These are phyloP conservation scores for Drosophila quadrilineata DNA, from an alignment of 1,140 invertebrate species.

Conservation along the genomic window DNA sequence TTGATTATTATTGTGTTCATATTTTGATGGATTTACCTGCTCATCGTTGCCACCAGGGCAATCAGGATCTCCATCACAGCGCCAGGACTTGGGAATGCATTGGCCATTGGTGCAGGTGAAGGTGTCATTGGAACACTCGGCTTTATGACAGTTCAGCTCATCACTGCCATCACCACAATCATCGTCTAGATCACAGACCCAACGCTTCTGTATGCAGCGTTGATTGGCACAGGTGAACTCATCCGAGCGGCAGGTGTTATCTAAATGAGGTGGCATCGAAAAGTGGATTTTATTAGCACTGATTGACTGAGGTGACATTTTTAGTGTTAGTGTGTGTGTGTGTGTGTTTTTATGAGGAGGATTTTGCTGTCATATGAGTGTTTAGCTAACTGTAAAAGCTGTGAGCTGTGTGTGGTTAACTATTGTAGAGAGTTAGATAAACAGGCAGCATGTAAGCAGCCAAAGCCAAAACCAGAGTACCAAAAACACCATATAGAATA, in stretches of 20 bases:
- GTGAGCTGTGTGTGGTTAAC: slow-evolving; percentile 33
- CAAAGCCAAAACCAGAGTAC: not conserved
- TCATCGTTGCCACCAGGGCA: slow-evolving; percentile 91
- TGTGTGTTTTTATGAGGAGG: not conserved
- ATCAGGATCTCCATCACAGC: slow-evolving; percentile 92
- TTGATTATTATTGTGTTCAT: not conserved
- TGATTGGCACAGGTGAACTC: slow-evolving; percentile 95
- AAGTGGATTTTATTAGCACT: too few relatives aligned
- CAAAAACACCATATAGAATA: too few relatives aligned
- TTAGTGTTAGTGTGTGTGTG: slow-evolving; percentile 2
- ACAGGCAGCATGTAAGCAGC: not conserved
- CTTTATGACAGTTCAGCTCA: slow-evolving; percentile 87
- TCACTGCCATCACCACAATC: slow-evolving; percentile 93
- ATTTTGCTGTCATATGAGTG: slow-evolving; percentile 13
- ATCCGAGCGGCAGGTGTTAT: slow-evolving; percentile 92
- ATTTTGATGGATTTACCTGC: slow-evolving; percentile 82
- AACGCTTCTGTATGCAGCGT: slow-evolving; percentile 92
- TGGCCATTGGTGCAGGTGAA: slow-evolving; percentile 86
- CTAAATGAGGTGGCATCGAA: slow-evolving; percentile 81
- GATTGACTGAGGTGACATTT: too few relatives aligned
- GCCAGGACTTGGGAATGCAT: slow-evolving; percentile 88
- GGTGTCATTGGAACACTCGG: slow-evolving; percentile 85
- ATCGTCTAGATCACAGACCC: slow-evolving; percentile 93
- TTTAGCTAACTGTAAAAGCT: slow-evolving; percentile 17
- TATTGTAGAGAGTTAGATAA: slow-evolving; percentile 24